Evolutionary conservation across 1,140 invertebrate species (phyloP), one percentile per base, ranked within the genome.

Genomic region (Bactericera cockerelli): DNA sequence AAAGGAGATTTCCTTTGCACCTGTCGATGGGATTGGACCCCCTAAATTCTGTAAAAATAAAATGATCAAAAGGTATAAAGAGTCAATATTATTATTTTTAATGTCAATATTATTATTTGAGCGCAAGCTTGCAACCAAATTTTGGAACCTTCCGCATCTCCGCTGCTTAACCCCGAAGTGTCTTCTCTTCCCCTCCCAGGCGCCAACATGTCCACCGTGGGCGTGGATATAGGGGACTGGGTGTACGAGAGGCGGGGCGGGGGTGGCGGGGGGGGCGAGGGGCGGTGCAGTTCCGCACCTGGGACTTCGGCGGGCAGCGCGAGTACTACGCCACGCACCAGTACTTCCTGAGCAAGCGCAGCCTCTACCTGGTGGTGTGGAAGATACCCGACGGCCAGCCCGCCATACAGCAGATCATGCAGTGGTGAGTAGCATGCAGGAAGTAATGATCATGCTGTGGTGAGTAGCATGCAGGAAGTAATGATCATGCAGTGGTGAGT

Each of bases 241-340:
- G 76, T 87, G 8, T 94, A 88, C 71, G 93, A 96, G 68, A 90
- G 89, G 66, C 82, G 85, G 77, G 70, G 77, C 1, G 68, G 81
- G 22, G 76, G 76, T 1, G 78, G 83, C 36, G 83, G 83, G 10
- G 80, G 87, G 83, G 83, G 10, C 81, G 87, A 62, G 93, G 93
- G 0, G 83, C 91, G 0, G 86, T 98, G 49, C 84, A 89, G n/a
- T 98, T 99, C 61, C 72, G 93, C 59, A 98, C 94, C 0, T 99
- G 96, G 95, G 96, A 99, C 73, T 99, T 99, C 76, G 94, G 93
- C n/a, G 95, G 95, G 0, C 93, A 97, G 74, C 82, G 84, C 67
- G 93, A 96, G 74, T 81, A 94, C 69, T 98, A 98, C 69, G 89
- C 94, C 0, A 98, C 95, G 1, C 95, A 98, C 77, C 93, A 98